phyloP scores from a whole-genome alignment of 23 tunicate genomes.

The Phallusia fumigata region DNA sequence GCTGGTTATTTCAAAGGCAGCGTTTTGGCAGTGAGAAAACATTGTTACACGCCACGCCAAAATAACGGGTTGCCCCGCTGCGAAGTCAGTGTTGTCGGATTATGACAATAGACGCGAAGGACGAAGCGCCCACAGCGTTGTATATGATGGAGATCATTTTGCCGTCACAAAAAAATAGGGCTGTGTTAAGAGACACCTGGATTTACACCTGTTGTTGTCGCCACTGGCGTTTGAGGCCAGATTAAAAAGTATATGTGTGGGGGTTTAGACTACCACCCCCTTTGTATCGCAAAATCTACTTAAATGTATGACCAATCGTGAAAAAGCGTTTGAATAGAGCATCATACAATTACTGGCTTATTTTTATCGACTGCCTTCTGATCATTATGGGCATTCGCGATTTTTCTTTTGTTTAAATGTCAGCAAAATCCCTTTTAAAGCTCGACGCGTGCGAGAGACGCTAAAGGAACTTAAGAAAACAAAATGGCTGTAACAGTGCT shows the following conservation, averaged over 20 bases:
- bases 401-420: neutral
- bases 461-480: neutral
- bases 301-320: no score
- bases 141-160: neutral
- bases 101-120: neutral
- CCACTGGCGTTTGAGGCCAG: neutral
- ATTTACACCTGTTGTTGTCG: neutral
- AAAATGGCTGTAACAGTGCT: neutral
- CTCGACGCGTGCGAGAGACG: no score
- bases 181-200: neutral
- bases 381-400: neutral
- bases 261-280: no score
- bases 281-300: no score
- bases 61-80: neutral
- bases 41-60: neutral
- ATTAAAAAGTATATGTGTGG: neutral
- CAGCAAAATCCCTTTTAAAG: no score
- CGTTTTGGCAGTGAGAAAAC: neutral
- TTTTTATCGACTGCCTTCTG: neutral
- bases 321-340: neutral
- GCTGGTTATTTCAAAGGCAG: neutral
- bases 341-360: neutral
- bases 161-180: neutral
- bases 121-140: neutral
- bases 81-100: conserved; percentile 9